These are phyloP conservation scores for Morelia viridis DNA, from an alignment of 2,797 vertebrate genomes.

Conservation along the genomic window DNA sequence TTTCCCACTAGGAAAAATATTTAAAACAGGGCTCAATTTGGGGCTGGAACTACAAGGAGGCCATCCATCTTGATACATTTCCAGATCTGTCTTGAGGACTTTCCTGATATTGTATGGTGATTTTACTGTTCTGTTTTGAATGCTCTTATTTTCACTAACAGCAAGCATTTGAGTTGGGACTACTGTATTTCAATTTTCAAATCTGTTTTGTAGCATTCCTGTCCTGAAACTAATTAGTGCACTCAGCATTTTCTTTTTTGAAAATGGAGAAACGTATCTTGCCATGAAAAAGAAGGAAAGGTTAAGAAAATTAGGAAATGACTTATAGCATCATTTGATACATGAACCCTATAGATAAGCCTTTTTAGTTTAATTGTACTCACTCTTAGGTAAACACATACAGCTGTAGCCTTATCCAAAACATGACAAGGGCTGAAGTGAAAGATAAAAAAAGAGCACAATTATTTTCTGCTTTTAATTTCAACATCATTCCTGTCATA, in stretches of 20 bases:
- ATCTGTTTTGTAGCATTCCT: constrained; percentile 79
- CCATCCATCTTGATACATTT: constrained; percentile 79
- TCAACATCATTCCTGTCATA: neutral
- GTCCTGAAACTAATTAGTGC: constrained; percentile 75
- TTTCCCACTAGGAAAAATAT: constrained; percentile 82
- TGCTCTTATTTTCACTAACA: constrained; percentile 69
- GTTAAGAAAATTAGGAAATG: constrained; percentile 65
- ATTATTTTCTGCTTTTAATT: neutral
- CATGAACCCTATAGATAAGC: neutral
- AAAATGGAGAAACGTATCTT: constrained; percentile 72
- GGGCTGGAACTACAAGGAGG: constrained; percentile 79
- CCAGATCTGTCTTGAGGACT: constrained; percentile 78
- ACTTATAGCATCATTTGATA: neutral
- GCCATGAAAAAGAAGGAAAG: constrained; percentile 68
- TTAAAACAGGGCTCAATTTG: constrained; percentile 74
- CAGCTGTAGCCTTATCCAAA: neutral
- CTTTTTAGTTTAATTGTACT: no score
- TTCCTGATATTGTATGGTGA: constrained; percentile 80
- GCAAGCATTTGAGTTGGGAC: constrained; percentile 73
- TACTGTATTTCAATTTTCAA: constrained; percentile 72
- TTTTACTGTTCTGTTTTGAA: constrained; percentile 76
- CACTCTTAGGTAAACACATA: neutral
- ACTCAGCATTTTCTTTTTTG: constrained; percentile 72
- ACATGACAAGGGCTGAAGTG: neutral
- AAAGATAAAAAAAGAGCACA: neutral